A percentile compares a stretch with the other conserved stretches of the same genome.
phyloP scores from a whole-genome alignment of 2,797 vertebrate species.

The Florisuga fusca region DNA sequence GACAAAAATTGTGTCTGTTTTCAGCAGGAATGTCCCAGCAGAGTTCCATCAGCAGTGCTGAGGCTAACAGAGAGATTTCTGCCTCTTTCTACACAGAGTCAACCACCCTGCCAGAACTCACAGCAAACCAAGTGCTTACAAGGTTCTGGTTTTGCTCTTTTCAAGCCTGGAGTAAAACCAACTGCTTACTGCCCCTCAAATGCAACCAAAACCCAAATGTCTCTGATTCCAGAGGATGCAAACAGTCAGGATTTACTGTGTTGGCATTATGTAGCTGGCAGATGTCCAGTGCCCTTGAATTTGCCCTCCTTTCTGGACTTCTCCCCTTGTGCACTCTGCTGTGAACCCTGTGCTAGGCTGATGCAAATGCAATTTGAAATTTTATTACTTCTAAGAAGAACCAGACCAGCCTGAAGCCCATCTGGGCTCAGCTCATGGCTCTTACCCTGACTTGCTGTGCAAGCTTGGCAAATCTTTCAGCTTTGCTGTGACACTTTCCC shows the following conservation, averaged over 20 bases:
- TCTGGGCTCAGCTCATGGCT: background rate
- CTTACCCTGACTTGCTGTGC: background rate
- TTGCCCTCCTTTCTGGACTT: background rate
- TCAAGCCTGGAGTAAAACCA: background rate
- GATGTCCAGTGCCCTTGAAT: background rate
- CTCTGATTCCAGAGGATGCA: background rate
- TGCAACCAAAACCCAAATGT: background rate
- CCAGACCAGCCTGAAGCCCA: background rate
- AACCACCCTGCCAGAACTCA: background rate
- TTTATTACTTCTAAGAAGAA: background rate
- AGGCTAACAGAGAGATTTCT: background rate
- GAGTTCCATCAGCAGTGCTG: background rate
- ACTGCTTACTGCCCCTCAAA: background rate
- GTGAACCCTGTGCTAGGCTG: accelerated
- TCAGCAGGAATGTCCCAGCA: background rate
- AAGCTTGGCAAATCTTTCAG: background rate
- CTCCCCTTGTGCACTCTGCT: background rate
- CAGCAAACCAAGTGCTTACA: background rate
- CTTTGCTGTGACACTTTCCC: background rate
- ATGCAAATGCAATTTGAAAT: background rate
- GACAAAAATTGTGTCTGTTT: background rate
- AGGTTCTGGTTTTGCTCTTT: background rate
- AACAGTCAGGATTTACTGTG: background rate
- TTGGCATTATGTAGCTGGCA: accelerated
- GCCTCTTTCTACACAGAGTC: background rate